Evolutionary conservation across 2,113 vertebrate species (phyloP), one percentile per base, ranked within the genome.

Genomic region (Scartelaos histophorus): DNA sequence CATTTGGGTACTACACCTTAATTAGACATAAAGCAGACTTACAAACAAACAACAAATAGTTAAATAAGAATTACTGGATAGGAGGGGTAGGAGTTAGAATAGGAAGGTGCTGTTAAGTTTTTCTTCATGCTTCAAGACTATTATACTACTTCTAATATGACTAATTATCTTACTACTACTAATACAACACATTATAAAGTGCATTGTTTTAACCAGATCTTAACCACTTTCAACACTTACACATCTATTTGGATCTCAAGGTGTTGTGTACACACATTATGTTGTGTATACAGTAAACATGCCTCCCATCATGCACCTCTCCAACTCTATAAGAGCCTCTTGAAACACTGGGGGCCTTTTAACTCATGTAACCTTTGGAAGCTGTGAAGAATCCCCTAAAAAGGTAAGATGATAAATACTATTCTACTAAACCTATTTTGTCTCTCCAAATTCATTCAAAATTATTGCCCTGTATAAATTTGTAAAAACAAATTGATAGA

Each of bases 221-320:
- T 19, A 51, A 51, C 15, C 49, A 29, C 29, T 29, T 29, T 19
- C 35, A 25, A n/a, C 34, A 19, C 38, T 25, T 54, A 0, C 24
- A 24, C 29, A 49, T 68, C 6, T 68, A 77, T 85, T 85, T 76
- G 70, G 67, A 56, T 2, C 35, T 5, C 29, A 71, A 7, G 69
- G 22, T 43, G n/a, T 34, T 58, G 35, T 22, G 34, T 16, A 56
- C 16, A 34, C 24, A 64, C 47, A 64, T 35, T 35, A 21, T 82
- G 71, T 81, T 87, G 74, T 85, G 65, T 80, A 88, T 38, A 81
- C 80, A 88, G 19, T 13, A 7, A 34, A 3, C 24, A 65, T 61
- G 74, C 72, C 58, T 56, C 75, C 78, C 72, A 74, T 47, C 21
- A 12, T 43, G 24, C 51, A 51, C 38, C 49, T 51, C 62, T 72